Evolutionary conservation across 2,888 invertebrate species (phyloP), one percentile per base, ranked within the genome.

Genomic region (Caenorhabditis panamensis): DNA sequence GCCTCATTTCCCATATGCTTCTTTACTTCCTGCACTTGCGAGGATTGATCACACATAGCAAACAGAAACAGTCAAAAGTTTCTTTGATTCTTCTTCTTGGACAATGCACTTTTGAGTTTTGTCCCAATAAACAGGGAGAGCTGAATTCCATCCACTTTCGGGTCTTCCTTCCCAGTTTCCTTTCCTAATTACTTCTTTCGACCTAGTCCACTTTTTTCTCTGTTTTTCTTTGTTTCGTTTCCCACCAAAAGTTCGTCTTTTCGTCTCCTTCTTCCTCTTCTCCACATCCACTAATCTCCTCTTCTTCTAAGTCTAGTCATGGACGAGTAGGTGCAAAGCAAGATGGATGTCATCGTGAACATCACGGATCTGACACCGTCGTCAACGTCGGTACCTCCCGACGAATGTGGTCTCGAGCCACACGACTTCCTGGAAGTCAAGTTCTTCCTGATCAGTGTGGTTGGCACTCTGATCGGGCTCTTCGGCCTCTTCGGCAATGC

Each of bases 401-500:
- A 72, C 62, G 79, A 83, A 13, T 87, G 87, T 62, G 87, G 86
- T 13, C 67, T 87, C 31, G 82, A 87, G 37, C 87, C 87, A 31
- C 87, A 87, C 61, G 87, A 87, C 54, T 87, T 75, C 72, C 69
- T 87, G 16, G 86, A 87, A 76, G 87, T 87, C 64, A 88, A 88
- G 63, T 86, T 88, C 71, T 82, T 87, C 44, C 77, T 89, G 58
- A 89, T 88, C 54, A 82, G 83, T 67, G 83, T 88, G 8, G 82
- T 89, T 53, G 88, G 89, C n/a, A 95, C 95, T 92, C 92, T 94
- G 59, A 94, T 96, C 88, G 95, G 95, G 76, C 92, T 95, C 28
- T 94, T 95, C 89, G 97, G 96, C 6, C 94, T 96, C 82, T 93
- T 96, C 54, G 97, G 96, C 84, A 97, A 96, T 92, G 93, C 95